Conservation (phyloP, 2,888 invertebrate species). For the Sisyra terminalis region DNA sequence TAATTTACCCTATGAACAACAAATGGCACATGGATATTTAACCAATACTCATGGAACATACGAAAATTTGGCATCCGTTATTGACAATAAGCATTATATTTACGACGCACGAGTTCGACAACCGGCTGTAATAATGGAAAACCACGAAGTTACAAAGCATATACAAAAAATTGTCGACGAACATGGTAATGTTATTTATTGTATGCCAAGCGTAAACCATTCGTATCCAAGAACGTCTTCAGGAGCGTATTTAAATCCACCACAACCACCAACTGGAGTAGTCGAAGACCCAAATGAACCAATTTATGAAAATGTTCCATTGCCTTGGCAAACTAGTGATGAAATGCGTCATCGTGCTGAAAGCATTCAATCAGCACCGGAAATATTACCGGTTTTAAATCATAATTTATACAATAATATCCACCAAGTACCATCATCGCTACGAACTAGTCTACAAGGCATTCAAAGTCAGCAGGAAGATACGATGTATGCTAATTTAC, state of each 20-base stretch:
- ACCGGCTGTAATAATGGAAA: conserved; percentile 33
- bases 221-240: conserved; percentile 22
- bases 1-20: conserved; percentile 12
- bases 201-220: conserved; percentile 36
- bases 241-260: neutral
- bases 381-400: conserved; percentile 24
- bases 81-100: conserved; percentile 23
- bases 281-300: conserved; percentile 45
- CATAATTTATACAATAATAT: neutral
- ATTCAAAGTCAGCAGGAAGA: neutral
- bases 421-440: neutral
- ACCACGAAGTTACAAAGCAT: conserved; percentile 39
- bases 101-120: conserved; percentile 20
- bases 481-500: conserved; percentile 3
- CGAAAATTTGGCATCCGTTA: conserved; percentile 44
- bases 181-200: conserved; percentile 44
- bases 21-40: conserved; percentile 21
- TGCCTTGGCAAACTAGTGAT: conserved; percentile 37
- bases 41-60: conserved; percentile 50
- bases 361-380: conserved; percentile 56
- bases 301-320: conserved; percentile 66
- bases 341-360: conserved; percentile 36
- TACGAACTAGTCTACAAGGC: conserved; percentile 2
- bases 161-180: conserved; percentile 45
- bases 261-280: conserved; percentile 28